Evolutionary conservation across 2,888 invertebrate genomes (phyloP), one percentile per base, ranked within the genome.

Genomic region (Hemistola chrysoprasaria): DNA sequence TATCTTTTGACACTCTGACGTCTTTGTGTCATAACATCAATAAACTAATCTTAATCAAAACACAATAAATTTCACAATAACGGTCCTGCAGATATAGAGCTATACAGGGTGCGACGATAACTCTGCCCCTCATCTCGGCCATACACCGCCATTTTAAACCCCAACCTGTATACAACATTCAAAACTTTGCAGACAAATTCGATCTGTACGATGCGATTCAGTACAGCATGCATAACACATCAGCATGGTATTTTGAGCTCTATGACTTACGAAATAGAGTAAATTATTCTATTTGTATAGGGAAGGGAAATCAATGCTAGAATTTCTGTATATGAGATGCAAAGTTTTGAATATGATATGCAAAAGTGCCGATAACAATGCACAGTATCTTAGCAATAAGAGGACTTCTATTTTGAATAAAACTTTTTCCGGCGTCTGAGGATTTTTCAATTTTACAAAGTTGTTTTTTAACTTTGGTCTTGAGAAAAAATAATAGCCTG

Each of bases 111-210:
- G 49, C 45, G 53, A 65, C 60, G 65, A 71, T 69, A 74, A 64
- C 65, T 73, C 53, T 50, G 50, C 51, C 54, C 65, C 65, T 59
- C 60, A 54, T 56, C 58, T 61, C 45, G 44, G 47, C 56, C 60
- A 62, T 65, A 68, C 55, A 71, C 66, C 59, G 65, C 61, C 69
- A 66, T 70, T 74, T 69, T 69, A 69, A 74, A 77, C 74, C 74
- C 68, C 60, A 57, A 56, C 62, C 59, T 62, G 62, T 71, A 61
- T 35, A 34, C 16, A 16, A 77, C 85, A 81, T 83, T 80, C 81
- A 83, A 83, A 88, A 88, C 87, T 88, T 88, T 77, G 85, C 85
- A 88, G 87, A 88, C 87, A 80, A 81, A 83, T 85, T 85, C 86
- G 83, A 86, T 86, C 82, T 76, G 59, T 55, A 65, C 66, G 64